Evolutionary conservation across 1,140 invertebrate genomes (phyloP).

Genomic region (Aleiodes sp.): DNA sequence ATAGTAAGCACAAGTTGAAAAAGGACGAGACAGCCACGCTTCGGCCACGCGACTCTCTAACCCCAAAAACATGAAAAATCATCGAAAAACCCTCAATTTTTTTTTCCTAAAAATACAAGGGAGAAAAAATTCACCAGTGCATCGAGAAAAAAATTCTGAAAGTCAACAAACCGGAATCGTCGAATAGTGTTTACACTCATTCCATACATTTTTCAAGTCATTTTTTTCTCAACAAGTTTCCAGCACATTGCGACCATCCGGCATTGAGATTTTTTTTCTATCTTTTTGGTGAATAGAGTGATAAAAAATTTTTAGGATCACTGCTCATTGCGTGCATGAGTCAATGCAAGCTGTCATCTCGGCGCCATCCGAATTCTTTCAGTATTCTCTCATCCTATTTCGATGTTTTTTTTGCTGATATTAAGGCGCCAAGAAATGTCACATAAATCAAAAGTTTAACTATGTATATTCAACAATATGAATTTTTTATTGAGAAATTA

Average conservation of each 20-base stretch:
- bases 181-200: conserved; percentile 4
- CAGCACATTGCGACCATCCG: background rate
- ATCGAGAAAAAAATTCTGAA: background rate
- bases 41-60: conserved; percentile 39
- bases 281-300: background rate
- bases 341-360: conserved; percentile 5
- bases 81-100: conserved; percentile 5
- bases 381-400: conserved; percentile 2
- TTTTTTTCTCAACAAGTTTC: background rate
- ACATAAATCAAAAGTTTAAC: background rate
- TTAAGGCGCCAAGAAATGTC: background rate
- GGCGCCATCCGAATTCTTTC: background rate
- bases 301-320: background rate
- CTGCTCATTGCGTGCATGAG: background rate
- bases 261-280: background rate
- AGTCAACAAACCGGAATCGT: conserved; percentile 11
- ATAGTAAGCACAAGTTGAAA: conserved; percentile 10
- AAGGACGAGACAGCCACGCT: conserved; percentile 37
- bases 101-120: background rate
- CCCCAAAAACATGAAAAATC: conserved; percentile 12
- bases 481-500: background rate
- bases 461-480: too few relatives aligned
- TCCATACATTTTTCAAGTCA: background rate
- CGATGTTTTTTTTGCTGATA: background rate
- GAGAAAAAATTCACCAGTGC: background rate